Conservation (phyloP, 2,888 invertebrate species). For the Xanthorhoe designata region DNA sequence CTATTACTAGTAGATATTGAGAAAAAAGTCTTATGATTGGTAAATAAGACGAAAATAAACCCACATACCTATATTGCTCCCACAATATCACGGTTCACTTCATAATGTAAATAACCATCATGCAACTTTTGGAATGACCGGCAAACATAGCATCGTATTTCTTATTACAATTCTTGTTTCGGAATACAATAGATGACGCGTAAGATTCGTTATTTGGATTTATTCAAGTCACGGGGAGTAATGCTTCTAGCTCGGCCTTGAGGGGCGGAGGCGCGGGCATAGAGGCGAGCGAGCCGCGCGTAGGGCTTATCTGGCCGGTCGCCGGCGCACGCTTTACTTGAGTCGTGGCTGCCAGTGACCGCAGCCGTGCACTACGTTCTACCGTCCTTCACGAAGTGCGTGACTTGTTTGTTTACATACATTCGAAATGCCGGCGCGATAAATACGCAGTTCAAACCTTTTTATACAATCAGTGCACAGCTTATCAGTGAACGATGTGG, state of each 20-base stretch:
- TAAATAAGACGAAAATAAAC: too few relatives aligned
- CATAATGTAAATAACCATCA: constrained; percentile 25
- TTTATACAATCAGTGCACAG: constrained; percentile 38
- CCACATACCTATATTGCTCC: too few relatives aligned
- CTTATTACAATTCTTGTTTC: constrained; percentile 60
- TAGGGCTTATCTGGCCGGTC: constrained; percentile 74
- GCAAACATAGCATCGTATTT: constrained; percentile 40
- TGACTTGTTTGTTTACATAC: constrained; percentile 67
- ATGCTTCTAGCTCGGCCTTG: constrained; percentile 74
- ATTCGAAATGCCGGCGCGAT: constrained; percentile 60
- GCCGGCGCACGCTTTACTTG: constrained; percentile 64
- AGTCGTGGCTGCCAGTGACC: constrained; percentile 62
- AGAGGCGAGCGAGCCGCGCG: constrained; percentile 43
- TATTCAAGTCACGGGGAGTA: constrained; percentile 74
- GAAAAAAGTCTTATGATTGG: background rate
- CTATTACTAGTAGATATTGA: background rate
- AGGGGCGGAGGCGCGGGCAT: constrained; percentile 45
- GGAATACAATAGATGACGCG: constrained; percentile 66
- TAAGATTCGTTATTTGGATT: constrained; percentile 59
- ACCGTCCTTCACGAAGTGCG: constrained; percentile 51
- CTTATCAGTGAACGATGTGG: constrained; percentile 59
- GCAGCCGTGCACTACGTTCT: constrained; percentile 53
- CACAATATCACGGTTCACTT: constrained; percentile 5
- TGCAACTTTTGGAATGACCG: constrained; percentile 24
- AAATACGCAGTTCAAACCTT: constrained; percentile 46